A percentile compares a stretch with the other conserved stretches of the same genome.
These are phyloP conservation scores for Amiota mariae DNA, from an alignment of 2,888 invertebrate species.

Conservation along the genomic window DNA sequence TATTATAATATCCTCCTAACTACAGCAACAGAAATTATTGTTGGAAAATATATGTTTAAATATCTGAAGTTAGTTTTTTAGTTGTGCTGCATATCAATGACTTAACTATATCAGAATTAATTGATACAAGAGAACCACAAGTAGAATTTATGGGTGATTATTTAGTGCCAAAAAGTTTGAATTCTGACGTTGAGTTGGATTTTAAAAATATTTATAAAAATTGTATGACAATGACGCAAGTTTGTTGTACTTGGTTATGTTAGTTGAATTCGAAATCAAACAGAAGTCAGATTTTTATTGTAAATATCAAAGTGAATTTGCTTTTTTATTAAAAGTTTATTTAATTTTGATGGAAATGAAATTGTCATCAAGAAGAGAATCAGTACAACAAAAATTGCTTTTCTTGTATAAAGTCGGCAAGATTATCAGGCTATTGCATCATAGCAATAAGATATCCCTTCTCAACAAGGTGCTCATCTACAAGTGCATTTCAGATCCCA, in stretches of 20 bases:
- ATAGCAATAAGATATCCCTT: no score
- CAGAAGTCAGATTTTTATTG: no score
- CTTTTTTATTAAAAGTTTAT: no score
- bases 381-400: no score
- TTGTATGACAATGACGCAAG: constrained; percentile 53
- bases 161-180: constrained; percentile 45
- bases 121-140: constrained; percentile 52
- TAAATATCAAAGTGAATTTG: no score
- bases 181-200: constrained; percentile 21
- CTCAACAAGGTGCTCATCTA: no score
- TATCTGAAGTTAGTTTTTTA: constrained; percentile 48
- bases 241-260: constrained; percentile 60
- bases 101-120: constrained; percentile 46
- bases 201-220: constrained; percentile 32
- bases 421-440: no score
- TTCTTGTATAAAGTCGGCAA: no score
- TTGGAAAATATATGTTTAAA: constrained; percentile 58
- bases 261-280: background rate
- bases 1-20: constrained; percentile 59
- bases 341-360: no score
- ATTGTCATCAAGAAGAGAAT: no score
- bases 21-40: constrained; percentile 58
- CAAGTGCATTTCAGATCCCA: no score
- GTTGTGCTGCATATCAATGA: constrained; percentile 60
- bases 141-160: constrained; percentile 55